These are phyloP conservation scores for Gallinago undulata DNA, from an alignment of 2,113 vertebrate genomes.

Conservation along the genomic window DNA sequence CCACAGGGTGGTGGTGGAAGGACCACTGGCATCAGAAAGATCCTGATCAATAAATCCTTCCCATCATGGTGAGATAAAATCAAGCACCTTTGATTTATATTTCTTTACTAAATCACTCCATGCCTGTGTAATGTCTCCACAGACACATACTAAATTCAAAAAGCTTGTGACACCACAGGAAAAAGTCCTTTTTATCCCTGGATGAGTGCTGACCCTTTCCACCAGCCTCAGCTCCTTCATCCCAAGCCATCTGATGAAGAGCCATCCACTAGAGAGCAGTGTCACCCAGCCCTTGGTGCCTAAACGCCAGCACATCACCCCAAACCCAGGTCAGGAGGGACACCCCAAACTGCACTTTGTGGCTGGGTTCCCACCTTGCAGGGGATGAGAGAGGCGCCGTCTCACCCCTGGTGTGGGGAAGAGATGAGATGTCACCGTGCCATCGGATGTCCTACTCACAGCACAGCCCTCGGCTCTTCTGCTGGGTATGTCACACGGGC, in stretches of 20 bases:
- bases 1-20: fast-evolving
- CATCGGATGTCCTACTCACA: background rate
- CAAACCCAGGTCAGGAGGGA: background rate
- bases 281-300: background rate
- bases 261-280: background rate
- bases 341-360: background rate
- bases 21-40: background rate
- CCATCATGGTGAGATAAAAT: background rate
- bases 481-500: background rate
- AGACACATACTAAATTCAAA: fast-evolving
- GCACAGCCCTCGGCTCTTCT: background rate
- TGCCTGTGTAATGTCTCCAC: background rate
- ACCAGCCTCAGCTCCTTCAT: background rate
- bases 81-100: background rate
- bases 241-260: fast-evolving
- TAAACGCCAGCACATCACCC: background rate
- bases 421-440: background rate
- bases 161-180: background rate
- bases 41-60: background rate
- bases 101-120: background rate
- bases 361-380: background rate
- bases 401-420: background rate
- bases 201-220: background rate
- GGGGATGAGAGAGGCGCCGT: fast-evolving
- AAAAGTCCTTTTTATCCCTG: background rate